Percentiles rank a stretch among this genome's conserved stretches.
These are phyloP conservation scores for Pandemis heparana DNA, from an alignment of 2,888 invertebrate species.

Conservation along the genomic window DNA sequence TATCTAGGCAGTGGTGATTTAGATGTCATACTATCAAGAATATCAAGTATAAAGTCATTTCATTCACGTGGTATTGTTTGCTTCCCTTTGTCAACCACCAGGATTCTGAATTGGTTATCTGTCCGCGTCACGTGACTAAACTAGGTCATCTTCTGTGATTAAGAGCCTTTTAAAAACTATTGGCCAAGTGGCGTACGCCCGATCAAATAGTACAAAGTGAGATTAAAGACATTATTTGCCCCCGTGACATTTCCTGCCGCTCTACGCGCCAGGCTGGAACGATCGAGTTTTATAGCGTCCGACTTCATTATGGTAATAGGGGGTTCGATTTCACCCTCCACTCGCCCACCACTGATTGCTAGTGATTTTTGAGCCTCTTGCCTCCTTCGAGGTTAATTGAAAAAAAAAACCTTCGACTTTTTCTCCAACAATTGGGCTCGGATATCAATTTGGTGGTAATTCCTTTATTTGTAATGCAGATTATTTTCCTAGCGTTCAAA, in stretches of 20 bases:
- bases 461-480: conserved; percentile 22
- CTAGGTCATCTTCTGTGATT: background rate
- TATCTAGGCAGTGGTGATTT: too few species aligned
- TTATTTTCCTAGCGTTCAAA: background rate
- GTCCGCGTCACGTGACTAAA: background rate
- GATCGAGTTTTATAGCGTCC: conserved; percentile 71
- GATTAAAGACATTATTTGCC: conserved; percentile 20
- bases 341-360: conserved; percentile 52
- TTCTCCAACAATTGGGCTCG: conserved; percentile 18
- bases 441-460: conserved; percentile 33
- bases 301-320: conserved; percentile 79
- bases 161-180: background rate
- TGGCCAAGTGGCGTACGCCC: background rate
- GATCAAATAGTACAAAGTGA: background rate
- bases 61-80: too few species aligned
- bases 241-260: conserved; percentile 44
- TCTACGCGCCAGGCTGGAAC: conserved; percentile 45
- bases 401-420: conserved; percentile 45
- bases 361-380: conserved; percentile 56
- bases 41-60: too few species aligned
- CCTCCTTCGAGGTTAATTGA: conserved; percentile 50
- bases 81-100: too few species aligned
- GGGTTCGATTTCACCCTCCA: conserved; percentile 65
- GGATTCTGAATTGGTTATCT: too few species aligned
- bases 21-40: too few species aligned